Percentiles rank a stretch among this genome's conserved stretches.
phyloP scores from a whole-genome alignment of 2,888 invertebrate species.

The Leptinotarsa peninsularis region DNA sequence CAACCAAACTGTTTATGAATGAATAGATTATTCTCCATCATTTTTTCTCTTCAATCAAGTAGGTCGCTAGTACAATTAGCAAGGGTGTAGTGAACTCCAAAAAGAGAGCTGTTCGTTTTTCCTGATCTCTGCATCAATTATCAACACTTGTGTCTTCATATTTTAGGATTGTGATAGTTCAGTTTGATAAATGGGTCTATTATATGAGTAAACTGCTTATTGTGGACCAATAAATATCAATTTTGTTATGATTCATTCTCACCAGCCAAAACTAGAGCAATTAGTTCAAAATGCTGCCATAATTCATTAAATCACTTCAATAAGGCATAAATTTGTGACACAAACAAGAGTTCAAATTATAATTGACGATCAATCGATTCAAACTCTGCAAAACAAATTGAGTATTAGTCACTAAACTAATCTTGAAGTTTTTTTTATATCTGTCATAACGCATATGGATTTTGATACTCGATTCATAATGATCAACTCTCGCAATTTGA shows the following conservation, averaged over 20 bases:
- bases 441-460: too few species aligned
- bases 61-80: too few species aligned
- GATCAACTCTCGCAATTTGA: too few species aligned
- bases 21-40: too few species aligned
- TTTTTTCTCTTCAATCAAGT: too few species aligned
- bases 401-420: too few species aligned
- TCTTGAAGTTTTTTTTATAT: too few species aligned
- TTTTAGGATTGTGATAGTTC: not conserved
- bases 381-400: not conserved
- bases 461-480: too few species aligned
- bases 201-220: slow-evolving; percentile 7
- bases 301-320: slow-evolving; percentile 5
- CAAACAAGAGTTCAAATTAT: slow-evolving; percentile 9
- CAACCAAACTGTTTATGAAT: too few species aligned
- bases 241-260: slow-evolving; percentile 8
- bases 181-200: slow-evolving; percentile 11
- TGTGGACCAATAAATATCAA: slow-evolving; percentile 15
- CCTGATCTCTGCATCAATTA: slow-evolving; percentile 3
- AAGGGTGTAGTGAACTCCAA: not conserved
- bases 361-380: not conserved
- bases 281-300: slow-evolving; percentile 14
- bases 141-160: slow-evolving; percentile 8
- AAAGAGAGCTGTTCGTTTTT: not conserved
- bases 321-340: slow-evolving; percentile 16
- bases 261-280: not conserved